These are phyloP conservation scores for Trissonchulus sp. DNA, from an alignment of 2,888 invertebrate genomes.

Conservation along the genomic window DNA sequence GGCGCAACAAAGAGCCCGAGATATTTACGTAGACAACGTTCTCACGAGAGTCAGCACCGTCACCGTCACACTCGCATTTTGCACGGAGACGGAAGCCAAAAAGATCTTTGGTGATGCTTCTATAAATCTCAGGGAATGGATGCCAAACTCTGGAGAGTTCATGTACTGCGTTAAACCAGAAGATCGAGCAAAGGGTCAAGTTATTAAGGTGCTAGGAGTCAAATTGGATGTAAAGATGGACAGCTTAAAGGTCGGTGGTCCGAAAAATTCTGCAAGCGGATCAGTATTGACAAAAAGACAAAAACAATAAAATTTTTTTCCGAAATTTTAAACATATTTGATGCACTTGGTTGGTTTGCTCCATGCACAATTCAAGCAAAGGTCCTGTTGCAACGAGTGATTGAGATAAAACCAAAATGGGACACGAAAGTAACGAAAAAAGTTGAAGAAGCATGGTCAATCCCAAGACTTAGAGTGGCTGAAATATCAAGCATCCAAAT, in stretches of 20 bases:
- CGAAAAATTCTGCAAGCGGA: too few relatives aligned
- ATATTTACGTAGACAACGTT: too few relatives aligned
- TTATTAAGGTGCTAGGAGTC: too few relatives aligned
- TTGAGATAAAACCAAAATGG: conserved; percentile 39
- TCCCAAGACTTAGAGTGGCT: background rate
- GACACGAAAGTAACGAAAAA: conserved; percentile 37
- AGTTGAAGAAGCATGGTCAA: background rate
- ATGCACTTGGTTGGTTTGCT: too few relatives aligned
- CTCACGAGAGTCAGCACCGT: background rate
- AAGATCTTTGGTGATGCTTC: too few relatives aligned
- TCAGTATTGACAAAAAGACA: too few relatives aligned
- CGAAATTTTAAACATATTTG: conserved; percentile 32
- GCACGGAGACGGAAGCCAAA: conserved; percentile 27
- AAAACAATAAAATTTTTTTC: conserved; percentile 35
- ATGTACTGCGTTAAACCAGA: background rate
- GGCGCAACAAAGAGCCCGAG: conserved; percentile 4
- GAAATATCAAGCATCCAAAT: background rate
- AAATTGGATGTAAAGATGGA: conserved; percentile 22
- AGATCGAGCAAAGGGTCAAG: too few relatives aligned
- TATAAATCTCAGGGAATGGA: too few relatives aligned
- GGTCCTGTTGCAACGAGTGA: conserved; percentile 42
- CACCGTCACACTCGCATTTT: conserved; percentile 22
- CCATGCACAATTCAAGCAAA: too few relatives aligned
- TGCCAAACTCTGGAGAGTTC: too few relatives aligned
- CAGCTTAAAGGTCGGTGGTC: background rate